phyloP scores from a whole-genome alignment of 2,797 vertebrate genomes.

The Argya squamiceps region DNA sequence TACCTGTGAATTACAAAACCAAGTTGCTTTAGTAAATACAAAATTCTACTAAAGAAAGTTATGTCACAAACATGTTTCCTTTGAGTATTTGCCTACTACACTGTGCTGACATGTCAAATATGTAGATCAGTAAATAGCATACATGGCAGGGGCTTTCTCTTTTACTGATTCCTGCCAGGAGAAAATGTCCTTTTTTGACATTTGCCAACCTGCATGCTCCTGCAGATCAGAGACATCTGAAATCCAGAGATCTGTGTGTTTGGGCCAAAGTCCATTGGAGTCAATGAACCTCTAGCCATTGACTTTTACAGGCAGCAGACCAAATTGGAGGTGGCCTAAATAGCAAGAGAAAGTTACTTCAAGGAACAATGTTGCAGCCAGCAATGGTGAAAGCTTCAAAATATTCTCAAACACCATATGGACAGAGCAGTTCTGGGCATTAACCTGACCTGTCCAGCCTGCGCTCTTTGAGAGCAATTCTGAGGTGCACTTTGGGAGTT shows the following conservation, averaged over 20 bases:
- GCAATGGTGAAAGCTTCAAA: background rate
- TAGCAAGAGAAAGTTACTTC: background rate
- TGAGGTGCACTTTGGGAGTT: background rate
- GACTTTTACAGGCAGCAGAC: background rate
- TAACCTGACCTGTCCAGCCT: background rate
- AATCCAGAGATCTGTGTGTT: background rate
- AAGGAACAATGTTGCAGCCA: background rate
- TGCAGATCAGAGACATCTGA: background rate
- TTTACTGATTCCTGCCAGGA: background rate
- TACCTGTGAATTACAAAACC: background rate
- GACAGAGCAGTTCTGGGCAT: background rate
- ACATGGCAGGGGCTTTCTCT: background rate
- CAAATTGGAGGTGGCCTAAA: background rate
- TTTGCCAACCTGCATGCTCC: background rate
- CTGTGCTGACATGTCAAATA: background rate
- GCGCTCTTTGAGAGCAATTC: rapidly evolving
- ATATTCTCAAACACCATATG: background rate
- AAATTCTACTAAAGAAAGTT: background rate
- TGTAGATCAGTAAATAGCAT: background rate
- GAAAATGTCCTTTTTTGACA: background rate
- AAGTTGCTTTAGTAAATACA: background rate
- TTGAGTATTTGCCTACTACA: background rate
- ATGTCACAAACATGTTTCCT: background rate
- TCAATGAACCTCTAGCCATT: background rate
- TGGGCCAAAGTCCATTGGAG: background rate